Conservation (phyloP, 2,797 vertebrate genomes). For the Ceyx erithaca region DNA sequence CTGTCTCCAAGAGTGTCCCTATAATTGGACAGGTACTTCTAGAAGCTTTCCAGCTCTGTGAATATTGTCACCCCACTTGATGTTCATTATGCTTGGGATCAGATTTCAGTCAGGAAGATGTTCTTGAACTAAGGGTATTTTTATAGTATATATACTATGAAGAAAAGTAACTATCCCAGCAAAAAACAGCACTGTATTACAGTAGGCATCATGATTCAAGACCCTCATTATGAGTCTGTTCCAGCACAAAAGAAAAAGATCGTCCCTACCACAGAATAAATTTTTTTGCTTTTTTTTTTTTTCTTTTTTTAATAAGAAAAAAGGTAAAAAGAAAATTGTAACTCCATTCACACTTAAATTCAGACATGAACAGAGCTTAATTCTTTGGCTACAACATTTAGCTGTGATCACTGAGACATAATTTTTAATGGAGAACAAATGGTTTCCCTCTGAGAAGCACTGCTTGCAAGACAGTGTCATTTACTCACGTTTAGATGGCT, state of each 20-base stretch:
- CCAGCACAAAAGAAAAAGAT: background rate
- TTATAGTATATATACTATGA: background rate
- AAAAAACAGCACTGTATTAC: background rate
- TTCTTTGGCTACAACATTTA: background rate
- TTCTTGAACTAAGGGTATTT: background rate
- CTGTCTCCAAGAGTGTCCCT: background rate
- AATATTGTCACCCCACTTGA: background rate
- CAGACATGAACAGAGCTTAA: background rate
- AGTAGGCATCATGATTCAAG: background rate
- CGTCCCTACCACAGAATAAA: background rate
- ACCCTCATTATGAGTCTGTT: background rate
- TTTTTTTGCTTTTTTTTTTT: too few relatives aligned
- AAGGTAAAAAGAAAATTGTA: background rate
- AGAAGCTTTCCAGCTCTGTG: background rate
- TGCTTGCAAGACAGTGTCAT: background rate
- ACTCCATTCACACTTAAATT: background rate
- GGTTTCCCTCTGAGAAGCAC: background rate
- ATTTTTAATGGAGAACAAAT: background rate
- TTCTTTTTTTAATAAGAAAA: background rate
- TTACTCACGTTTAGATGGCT: background rate
- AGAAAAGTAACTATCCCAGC: too few relatives aligned
- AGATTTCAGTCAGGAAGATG: background rate
- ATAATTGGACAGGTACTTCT: accelerated
- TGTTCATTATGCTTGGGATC: background rate
- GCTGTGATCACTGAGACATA: background rate